Conservation (phyloP, 2,888 invertebrate genomes). For the Trichopoda pennipes region DNA sequence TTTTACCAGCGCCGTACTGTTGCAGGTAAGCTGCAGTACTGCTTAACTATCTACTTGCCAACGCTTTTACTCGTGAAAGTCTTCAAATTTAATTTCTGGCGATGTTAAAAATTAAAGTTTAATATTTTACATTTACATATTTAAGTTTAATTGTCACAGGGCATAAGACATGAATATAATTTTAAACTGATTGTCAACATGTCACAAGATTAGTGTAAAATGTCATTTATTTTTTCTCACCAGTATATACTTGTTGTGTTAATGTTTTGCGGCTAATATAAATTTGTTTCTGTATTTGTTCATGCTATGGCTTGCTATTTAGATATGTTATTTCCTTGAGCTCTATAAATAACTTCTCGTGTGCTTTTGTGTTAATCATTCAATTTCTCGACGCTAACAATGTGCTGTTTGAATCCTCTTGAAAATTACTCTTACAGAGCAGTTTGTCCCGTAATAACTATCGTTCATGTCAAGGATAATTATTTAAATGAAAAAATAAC, state of each 20-base stretch:
- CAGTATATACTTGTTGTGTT: not conserved
- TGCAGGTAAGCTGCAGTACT: too few species aligned
- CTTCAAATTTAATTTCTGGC: too few species aligned
- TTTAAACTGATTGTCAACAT: conserved; percentile 8
- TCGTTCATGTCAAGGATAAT: not conserved
- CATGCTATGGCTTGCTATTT: not conserved
- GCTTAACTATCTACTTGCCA: too few species aligned
- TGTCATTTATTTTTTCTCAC: conserved; percentile 19
- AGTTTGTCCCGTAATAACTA: not conserved
- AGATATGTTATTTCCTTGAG: conserved; percentile 40
- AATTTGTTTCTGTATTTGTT: not conserved
- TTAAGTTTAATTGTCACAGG: not conserved
- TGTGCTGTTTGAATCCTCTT: conserved; percentile 7
- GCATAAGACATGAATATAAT: not conserved
- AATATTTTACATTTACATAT: too few species aligned
- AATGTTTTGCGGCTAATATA: conserved; percentile 8
- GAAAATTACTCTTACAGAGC: not conserved
- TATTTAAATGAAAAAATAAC: not conserved
- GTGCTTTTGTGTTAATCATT: not conserved
- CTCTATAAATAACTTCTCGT: conserved; percentile 51
- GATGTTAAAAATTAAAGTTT: too few species aligned
- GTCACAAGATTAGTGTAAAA: conserved; percentile 25
- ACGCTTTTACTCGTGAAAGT: too few species aligned
- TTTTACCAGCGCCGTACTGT: too few species aligned
- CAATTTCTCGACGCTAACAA: conserved; percentile 3